Evolutionary conservation across 2,797 vertebrate species (phyloP).

Genomic region (Poeciliopsis presidionis): DNA sequence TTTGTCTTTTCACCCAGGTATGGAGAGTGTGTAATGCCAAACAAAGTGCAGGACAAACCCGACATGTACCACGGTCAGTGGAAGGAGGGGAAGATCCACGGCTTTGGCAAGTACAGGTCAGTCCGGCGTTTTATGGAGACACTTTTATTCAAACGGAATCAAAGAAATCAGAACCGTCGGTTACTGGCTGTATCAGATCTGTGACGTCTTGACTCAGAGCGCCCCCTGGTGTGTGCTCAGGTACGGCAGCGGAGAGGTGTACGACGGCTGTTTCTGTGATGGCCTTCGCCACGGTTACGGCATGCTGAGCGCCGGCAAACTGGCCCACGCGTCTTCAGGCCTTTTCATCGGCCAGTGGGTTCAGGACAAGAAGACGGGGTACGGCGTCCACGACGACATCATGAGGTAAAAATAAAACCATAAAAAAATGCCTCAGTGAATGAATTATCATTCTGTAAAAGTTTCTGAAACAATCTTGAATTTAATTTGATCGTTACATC

Average conservation of each 20-base stretch:
- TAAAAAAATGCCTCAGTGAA: background rate
- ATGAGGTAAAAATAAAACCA: conserved; percentile 82
- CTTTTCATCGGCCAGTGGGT: conserved; percentile 97
- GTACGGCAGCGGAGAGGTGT: conserved; percentile 88
- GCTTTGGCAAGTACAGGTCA: conserved; percentile 94
- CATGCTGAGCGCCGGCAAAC: conserved; percentile 90
- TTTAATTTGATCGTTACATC: background rate
- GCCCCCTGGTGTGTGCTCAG: conserved; percentile 22
- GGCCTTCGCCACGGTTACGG: conserved; percentile 93
- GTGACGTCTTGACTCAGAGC: background rate
- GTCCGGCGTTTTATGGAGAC: conserved; percentile 10
- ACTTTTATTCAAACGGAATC: background rate
- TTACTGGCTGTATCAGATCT: background rate
- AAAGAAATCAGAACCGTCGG: background rate
- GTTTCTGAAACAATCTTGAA: background rate
- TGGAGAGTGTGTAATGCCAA: conserved; percentile 80
- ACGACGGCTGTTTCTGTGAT: conserved; percentile 94
- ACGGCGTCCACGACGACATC: conserved; percentile 95
- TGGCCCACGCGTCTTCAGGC: conserved; percentile 87
- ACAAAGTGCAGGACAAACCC: conserved; percentile 84
- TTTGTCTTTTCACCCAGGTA: conserved; percentile 41
- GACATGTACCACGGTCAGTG: conserved; percentile 92
- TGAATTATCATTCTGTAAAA: background rate
- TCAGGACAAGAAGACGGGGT: conserved; percentile 91
- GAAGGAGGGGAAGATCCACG: conserved; percentile 95